These are phyloP conservation scores for Lampropteryx suffumata DNA, from an alignment of 2,888 invertebrate genomes.

Conservation along the genomic window DNA sequence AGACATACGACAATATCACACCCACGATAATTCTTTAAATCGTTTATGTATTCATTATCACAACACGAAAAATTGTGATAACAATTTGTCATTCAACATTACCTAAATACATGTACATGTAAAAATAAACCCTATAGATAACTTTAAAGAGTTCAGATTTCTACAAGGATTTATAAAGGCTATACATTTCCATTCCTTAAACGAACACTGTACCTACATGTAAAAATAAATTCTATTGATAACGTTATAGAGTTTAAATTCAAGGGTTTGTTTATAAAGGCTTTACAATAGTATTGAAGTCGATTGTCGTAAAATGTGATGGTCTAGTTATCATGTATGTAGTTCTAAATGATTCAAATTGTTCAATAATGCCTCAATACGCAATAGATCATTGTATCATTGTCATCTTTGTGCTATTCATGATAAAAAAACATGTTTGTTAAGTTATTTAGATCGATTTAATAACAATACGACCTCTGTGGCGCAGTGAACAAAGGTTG, in stretches of 20 bases:
- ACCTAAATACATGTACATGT: not conserved
- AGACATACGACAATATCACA: slow-evolving; percentile 58
- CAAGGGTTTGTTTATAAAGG: too few species aligned
- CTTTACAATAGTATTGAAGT: slow-evolving; percentile 8
- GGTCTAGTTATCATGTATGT: slow-evolving; percentile 46
- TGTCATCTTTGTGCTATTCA: slow-evolving; percentile 31
- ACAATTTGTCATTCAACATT: slow-evolving; percentile 42
- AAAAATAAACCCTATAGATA: slow-evolving; percentile 11
- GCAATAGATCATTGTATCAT: slow-evolving; percentile 39
- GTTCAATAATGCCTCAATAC: slow-evolving; percentile 37
- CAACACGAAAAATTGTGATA: slow-evolving; percentile 51
- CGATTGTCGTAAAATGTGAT: slow-evolving; percentile 61
- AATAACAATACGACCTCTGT: too few species aligned
- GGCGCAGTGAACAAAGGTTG: too few species aligned
- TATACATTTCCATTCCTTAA: too few species aligned
- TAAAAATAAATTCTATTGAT: too few species aligned
- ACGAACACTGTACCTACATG: too few species aligned
- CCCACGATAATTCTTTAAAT: slow-evolving; percentile 37
- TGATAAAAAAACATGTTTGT: not conserved
- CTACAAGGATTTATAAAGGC: not conserved
- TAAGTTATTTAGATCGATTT: not conserved
- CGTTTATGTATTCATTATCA: slow-evolving; percentile 47
- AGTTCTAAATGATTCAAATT: slow-evolving; percentile 40
- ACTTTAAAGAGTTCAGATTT: slow-evolving; percentile 11
- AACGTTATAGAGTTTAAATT: too few species aligned